Conservation (phyloP, 92 coral and sea anemone genomes). For the Desmophyllum pertusum region DNA sequence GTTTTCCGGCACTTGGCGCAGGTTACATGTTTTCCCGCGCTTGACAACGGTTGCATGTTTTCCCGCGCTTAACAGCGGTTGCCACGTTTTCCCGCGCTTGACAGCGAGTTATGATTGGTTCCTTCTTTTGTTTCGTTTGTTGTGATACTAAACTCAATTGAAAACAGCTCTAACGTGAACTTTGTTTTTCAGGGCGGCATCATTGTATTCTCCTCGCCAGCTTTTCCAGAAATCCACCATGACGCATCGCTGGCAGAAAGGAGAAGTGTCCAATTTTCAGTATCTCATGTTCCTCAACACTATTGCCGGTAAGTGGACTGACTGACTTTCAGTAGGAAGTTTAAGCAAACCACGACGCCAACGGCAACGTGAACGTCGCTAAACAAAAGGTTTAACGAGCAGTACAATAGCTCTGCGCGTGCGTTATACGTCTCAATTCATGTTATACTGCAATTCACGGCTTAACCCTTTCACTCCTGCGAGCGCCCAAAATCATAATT, state of each 20-base stretch:
- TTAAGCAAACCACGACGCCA: too few relatives aligned
- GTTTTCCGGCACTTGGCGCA: too few relatives aligned
- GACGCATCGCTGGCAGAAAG: slow-evolving; percentile 93
- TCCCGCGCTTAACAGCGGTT: neutral
- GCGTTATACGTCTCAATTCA: too few relatives aligned
- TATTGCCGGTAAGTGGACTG: slow-evolving; percentile 81
- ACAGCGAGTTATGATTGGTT: neutral
- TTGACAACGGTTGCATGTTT: neutral
- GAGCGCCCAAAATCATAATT: too few relatives aligned
- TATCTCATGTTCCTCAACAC: slow-evolving; percentile 95
- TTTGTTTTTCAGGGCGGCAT: slow-evolving; percentile 79
- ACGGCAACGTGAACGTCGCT: too few relatives aligned
- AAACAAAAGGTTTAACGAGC: too few relatives aligned
- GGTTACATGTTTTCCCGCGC: neutral
- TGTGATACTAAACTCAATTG: too few relatives aligned
- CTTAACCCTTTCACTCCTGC: too few relatives aligned
- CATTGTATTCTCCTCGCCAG: slow-evolving; percentile 86
- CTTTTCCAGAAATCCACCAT: slow-evolving; percentile 95
- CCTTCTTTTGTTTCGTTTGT: neutral
- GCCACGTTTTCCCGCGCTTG: too few relatives aligned
- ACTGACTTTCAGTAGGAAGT: too few relatives aligned
- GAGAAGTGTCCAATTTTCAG: slow-evolving; percentile 89
- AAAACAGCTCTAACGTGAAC: neutral
- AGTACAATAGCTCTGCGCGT: too few relatives aligned
- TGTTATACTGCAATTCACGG: too few relatives aligned